Evolutionary conservation across 1,140 invertebrate species (phyloP), one percentile per base, ranked within the genome.

Genomic region (Apis florea): DNA sequence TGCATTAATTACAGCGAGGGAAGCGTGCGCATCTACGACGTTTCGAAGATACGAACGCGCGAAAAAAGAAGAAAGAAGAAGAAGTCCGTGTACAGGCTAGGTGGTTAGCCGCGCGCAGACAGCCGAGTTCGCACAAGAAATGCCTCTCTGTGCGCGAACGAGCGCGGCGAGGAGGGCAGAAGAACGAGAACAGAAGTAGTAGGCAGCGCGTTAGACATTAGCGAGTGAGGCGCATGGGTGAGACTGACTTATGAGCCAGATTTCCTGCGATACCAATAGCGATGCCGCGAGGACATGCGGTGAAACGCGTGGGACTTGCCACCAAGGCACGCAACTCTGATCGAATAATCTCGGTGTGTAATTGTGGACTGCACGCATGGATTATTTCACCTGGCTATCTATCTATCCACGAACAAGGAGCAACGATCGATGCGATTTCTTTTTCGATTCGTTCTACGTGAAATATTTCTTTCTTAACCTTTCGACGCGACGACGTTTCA

Each of bases 181-280:
- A 31, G 79, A 83, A 78, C 76, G 31, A 40, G 31, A 40, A 40
- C 31, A 40, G 31, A 58, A 75, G 71, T 72, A 78, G 83, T 72
- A 78, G 83, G 51, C 80, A 63, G 64, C 59, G 64, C 59, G 80
- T 69, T 85, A 78, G 73, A 76, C 80, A 85, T 88, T 85, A 87
- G 67, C 73, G 61, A 68, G n/a, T n/a, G n/a, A 88, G 79, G 72
- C 83, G 79, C 79, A 87, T 61, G 73, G 73, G 67, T 85, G 85
- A 88, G 83, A 87, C 85, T 87, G 83, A 87, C 79, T 87, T 77
- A 86, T 75, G 79, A 86, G 83, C 75, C 86, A 87, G 86, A 88
- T 87, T 83, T 85, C 71, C 83, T 83, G 83, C 40, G 77, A 83
- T 73, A 70, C 77, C 69, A 71, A 83, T 79, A 79, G 61, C 76